Conservation (phyloP, 2,797 vertebrate species). For the Trachops cirrhosus region DNA sequence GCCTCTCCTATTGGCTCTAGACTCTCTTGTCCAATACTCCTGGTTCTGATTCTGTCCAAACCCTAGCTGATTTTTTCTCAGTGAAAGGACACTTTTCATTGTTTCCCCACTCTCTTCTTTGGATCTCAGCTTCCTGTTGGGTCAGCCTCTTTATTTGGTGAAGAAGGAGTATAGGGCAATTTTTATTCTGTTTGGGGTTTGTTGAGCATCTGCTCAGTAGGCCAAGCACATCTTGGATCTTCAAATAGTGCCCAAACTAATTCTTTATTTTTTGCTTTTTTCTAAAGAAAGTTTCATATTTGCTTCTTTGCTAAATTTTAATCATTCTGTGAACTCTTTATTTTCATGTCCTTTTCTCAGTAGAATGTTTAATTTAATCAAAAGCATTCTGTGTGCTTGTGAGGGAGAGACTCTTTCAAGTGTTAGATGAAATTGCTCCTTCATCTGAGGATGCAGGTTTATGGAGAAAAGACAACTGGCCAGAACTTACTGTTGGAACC, state of each 20-base stretch:
- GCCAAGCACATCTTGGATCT: neutral
- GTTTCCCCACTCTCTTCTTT: neutral
- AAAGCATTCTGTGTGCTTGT: neutral
- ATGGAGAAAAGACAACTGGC: neutral
- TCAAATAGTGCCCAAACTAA: neutral
- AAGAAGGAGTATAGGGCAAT: neutral
- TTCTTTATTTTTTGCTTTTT: neutral
- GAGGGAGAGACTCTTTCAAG: neutral
- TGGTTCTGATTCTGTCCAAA: neutral
- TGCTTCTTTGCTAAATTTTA: constrained; percentile 31
- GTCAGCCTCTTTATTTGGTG: neutral
- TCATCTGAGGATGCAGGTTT: neutral
- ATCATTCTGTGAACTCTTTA: constrained; percentile 26
- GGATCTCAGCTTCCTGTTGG: neutral
- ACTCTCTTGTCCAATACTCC: neutral
- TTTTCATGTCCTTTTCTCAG: constrained; percentile 43
- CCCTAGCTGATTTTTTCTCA: neutral
- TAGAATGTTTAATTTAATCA: constrained; percentile 50
- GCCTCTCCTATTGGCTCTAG: neutral
- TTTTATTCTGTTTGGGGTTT: neutral
- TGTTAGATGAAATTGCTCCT: neutral
- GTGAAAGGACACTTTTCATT: neutral
- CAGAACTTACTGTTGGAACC: neutral
- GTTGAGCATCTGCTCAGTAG: neutral
- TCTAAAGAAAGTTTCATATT: neutral